Evolutionary conservation across 2,888 invertebrate species (phyloP).

Genomic region (Elegia similella): DNA sequence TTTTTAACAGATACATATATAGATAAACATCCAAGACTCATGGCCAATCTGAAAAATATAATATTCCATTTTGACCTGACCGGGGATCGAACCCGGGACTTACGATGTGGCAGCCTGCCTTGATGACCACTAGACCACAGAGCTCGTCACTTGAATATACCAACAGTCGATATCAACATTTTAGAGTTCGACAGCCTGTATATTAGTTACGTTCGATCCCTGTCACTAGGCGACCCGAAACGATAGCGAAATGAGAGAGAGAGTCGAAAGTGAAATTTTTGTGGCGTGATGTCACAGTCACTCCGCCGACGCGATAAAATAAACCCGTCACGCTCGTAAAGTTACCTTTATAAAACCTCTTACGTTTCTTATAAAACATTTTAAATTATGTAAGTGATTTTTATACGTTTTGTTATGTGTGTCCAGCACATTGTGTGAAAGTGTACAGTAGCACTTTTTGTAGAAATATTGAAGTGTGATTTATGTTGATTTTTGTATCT

Average conservation of each 20-base stretch:
- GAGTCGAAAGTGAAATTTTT: slow-evolving; percentile 69
- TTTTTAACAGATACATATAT: too few relatives aligned
- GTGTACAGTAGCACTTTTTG: background rate
- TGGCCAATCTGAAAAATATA: too few relatives aligned
- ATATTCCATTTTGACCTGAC: too few relatives aligned
- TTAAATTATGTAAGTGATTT: slow-evolving; percentile 5
- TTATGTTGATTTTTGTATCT: background rate
- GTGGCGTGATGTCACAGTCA: slow-evolving; percentile 57
- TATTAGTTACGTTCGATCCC: slow-evolving; percentile 9
- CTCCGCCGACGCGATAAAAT: slow-evolving; percentile 37
- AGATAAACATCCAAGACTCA: too few relatives aligned
- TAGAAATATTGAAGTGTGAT: background rate
- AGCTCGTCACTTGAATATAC: too few relatives aligned
- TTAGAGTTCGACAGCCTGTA: too few relatives aligned
- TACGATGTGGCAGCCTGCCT: too few relatives aligned
- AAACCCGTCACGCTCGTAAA: slow-evolving; percentile 11
- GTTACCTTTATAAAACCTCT: slow-evolving; percentile 5
- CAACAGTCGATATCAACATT: too few relatives aligned
- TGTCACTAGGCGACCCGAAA: slow-evolving; percentile 31
- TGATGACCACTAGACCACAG: too few relatives aligned
- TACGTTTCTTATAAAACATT: background rate
- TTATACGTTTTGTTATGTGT: background rate
- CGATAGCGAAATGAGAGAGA: slow-evolving; percentile 60
- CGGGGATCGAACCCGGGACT: too few relatives aligned
- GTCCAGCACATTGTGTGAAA: background rate